Percentiles rank a stretch among this genome's conserved stretches.
Evolutionary conservation across 2,113 vertebrate species (phyloP).

Genomic region (Xyliphius kryptos): DNA sequence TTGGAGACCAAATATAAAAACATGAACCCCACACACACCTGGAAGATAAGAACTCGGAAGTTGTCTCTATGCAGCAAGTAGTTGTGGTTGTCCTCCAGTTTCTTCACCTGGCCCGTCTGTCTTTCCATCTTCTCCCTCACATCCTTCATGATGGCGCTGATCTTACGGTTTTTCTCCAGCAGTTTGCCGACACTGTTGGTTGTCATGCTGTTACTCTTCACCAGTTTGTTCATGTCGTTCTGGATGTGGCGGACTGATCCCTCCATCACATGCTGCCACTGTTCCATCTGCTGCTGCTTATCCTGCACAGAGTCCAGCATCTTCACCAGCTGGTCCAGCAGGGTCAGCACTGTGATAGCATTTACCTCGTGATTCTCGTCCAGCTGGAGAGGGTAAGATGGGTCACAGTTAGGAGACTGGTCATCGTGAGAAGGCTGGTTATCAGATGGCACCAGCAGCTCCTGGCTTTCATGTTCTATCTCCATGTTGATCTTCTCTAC

Average conservation of each 20-base stretch:
- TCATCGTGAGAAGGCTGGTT: no score
- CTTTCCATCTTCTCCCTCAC: constrained; percentile 84
- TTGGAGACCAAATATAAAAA: no score
- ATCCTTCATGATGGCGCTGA: constrained; percentile 86
- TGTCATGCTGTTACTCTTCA: constrained; percentile 83
- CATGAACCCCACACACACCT: no score
- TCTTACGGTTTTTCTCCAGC: constrained; percentile 90
- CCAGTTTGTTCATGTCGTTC: constrained; percentile 82
- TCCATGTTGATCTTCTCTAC: constrained; percentile 57
- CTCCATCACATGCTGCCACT: constrained; percentile 81
- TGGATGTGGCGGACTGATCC: constrained; percentile 84
- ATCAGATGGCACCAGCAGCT: constrained; percentile 59
- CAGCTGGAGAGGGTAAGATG: constrained; percentile 43
- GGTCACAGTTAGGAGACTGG: no score
- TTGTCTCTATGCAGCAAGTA: constrained; percentile 84
- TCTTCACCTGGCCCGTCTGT: constrained; percentile 80
- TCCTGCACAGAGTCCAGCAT: constrained; percentile 88
- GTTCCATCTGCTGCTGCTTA: constrained; percentile 87
- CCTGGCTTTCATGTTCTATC: constrained; percentile 57
- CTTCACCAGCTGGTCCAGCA: constrained; percentile 89
- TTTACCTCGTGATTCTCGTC: constrained; percentile 66
- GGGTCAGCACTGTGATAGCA: constrained; percentile 86
- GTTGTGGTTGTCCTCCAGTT: constrained; percentile 84
- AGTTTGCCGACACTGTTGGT: constrained; percentile 89
- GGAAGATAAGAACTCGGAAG: constrained; percentile 96